A percentile compares a stretch with the other conserved stretches of the same genome.
phyloP scores from a whole-genome alignment of 1,140 invertebrate species.

The Melanaphis sacchari region DNA sequence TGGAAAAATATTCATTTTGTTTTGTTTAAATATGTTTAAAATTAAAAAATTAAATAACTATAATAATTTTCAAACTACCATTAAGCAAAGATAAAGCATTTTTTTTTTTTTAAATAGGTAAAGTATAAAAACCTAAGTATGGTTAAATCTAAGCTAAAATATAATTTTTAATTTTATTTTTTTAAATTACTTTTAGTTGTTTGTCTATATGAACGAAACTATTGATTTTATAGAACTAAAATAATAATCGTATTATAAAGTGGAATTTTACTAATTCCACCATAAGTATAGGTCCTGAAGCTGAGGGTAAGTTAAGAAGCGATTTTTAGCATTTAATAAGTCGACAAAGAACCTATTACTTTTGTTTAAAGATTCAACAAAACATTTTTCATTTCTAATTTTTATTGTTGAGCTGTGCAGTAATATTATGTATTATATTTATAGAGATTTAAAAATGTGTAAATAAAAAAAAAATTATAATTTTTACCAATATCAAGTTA shows the following conservation, averaged over 20 bases:
- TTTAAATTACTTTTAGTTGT: too few species aligned
- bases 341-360: neutral
- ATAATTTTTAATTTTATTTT: too few species aligned
- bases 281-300: neutral
- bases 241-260: neutral
- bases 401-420: neutral
- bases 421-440: neutral
- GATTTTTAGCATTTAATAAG: neutral
- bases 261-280: too few species aligned
- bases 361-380: neutral
- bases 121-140: neutral
- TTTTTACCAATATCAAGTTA: too few species aligned
- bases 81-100: neutral
- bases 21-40: neutral
- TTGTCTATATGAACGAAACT: too few species aligned
- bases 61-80: neutral
- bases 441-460: neutral
- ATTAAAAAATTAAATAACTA: neutral
- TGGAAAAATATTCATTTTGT: neutral
- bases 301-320: neutral
- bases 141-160: too few species aligned
- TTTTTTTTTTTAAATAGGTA: neutral
- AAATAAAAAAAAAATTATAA: too few species aligned
- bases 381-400: neutral
- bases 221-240: neutral